A percentile compares a stretch with the other conserved stretches of the same genome.
phyloP scores from a whole-genome alignment of 1,140 invertebrate species.

The Glomeris maerens region DNA sequence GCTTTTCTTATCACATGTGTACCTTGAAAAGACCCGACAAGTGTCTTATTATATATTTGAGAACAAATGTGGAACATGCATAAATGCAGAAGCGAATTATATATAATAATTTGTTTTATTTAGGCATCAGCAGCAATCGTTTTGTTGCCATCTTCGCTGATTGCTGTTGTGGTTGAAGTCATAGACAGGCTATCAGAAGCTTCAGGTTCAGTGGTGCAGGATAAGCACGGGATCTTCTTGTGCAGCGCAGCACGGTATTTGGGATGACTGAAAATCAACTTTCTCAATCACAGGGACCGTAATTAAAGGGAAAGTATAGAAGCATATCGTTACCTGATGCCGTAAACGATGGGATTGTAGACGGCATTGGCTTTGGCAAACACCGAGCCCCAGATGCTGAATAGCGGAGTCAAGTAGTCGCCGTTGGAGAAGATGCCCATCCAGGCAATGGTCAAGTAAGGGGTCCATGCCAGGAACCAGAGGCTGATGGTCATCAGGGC shows the following conservation, averaged over 20 bases:
- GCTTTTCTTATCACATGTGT: too few relatives aligned
- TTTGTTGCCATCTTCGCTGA: background rate
- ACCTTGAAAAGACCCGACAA: too few relatives aligned
- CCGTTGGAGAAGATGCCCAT: slow-evolving; percentile 51
- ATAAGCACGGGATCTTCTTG: background rate
- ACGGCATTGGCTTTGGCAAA: slow-evolving; percentile 64
- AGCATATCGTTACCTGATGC: slow-evolving; percentile 32
- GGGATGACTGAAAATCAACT: background rate
- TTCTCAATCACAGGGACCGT: background rate
- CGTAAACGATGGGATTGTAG: slow-evolving; percentile 70
- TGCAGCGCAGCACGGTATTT: background rate
- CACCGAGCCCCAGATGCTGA: slow-evolving; percentile 59
- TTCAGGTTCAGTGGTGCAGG: background rate
- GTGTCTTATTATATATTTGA: too few relatives aligned
- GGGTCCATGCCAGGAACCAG: slow-evolving; percentile 52
- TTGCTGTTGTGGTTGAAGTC: background rate
- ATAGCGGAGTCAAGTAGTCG: slow-evolving; percentile 39
- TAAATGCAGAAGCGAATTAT: too few relatives aligned
- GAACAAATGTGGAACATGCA: too few relatives aligned
- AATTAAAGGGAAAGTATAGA: background rate
- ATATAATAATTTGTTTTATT: too few relatives aligned
- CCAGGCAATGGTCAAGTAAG: slow-evolving; percentile 53
- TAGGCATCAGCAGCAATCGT: too few relatives aligned
- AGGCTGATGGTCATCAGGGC: slow-evolving; percentile 64
- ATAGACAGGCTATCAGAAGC: background rate